phyloP scores from a whole-genome alignment of 1,140 invertebrate genomes.

The Drosophila melanogaster region Release_6_plus_ISO1_MT NT_033779.5:21853501-21854000 shows the following conservation, averaged over 20 bases:
- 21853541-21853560: slow-evolving; percentile 67
- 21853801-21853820: slow-evolving; percentile 57
- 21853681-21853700: slow-evolving; percentile 63
- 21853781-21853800: slow-evolving; percentile 13
- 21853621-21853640: not conserved
- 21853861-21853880: slow-evolving; percentile 73
- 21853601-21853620: slow-evolving; percentile 68
- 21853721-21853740: slow-evolving; percentile 47
- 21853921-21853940: slow-evolving; percentile 84
- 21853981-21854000: slow-evolving; percentile 65
- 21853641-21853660: slow-evolving; percentile 18
- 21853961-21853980: slow-evolving; percentile 83
- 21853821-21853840: slow-evolving; percentile 49
- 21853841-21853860: slow-evolving; percentile 23
- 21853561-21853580: slow-evolving; percentile 69
- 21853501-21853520: slow-evolving; percentile 63
- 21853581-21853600: slow-evolving; percentile 63
- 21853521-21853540: slow-evolving; percentile 69
- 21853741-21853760: slow-evolving; percentile 28
- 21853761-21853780: slow-evolving; percentile 17
- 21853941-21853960: slow-evolving; percentile 63
- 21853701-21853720: slow-evolving; percentile 73
- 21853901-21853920: slow-evolving; percentile 44
- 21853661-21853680: slow-evolving; percentile 23
- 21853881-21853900: slow-evolving; percentile 61